Conservation (phyloP, 1,140 invertebrate species). For the Polyergus mexicanus region DNA sequence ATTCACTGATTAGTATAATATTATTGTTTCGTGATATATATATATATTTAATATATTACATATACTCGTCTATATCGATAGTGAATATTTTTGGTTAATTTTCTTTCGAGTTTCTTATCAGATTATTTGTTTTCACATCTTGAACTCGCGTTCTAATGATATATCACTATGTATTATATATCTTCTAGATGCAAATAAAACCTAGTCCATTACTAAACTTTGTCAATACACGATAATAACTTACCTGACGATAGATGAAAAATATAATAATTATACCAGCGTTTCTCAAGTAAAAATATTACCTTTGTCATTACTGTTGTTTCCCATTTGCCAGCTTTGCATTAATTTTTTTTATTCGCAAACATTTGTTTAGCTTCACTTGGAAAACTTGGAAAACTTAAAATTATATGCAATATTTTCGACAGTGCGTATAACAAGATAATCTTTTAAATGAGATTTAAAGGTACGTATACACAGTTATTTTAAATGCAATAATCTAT, state of each 20-base stretch:
- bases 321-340: not conserved
- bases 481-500: not conserved
- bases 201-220: slow-evolving; percentile 81
- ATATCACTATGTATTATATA: slow-evolving; percentile 84
- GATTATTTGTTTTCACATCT: slow-evolving; percentile 66
- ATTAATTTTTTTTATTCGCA: not conserved
- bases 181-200: slow-evolving; percentile 84
- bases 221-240: slow-evolving; percentile 1
- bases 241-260: not conserved
- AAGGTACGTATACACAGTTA: not conserved
- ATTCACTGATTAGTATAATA: slow-evolving; percentile 10
- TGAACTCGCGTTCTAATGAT: slow-evolving; percentile 82
- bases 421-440: not conserved
- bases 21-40: not conserved
- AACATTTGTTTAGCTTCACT: not conserved
- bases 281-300: not conserved
- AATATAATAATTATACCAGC: not conserved
- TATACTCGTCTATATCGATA: slow-evolving; percentile 41
- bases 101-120: slow-evolving; percentile 54
- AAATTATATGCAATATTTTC: slow-evolving; percentile 1
- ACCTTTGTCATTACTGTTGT: not conserved
- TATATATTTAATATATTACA: not conserved
- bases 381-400: not conserved
- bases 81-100: slow-evolving; percentile 72
- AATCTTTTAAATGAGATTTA: not conserved